Evolutionary conservation across 1,140 invertebrate species (phyloP), one percentile per base, ranked within the genome.

Genomic region (Leptopilina clavipes): DNA sequence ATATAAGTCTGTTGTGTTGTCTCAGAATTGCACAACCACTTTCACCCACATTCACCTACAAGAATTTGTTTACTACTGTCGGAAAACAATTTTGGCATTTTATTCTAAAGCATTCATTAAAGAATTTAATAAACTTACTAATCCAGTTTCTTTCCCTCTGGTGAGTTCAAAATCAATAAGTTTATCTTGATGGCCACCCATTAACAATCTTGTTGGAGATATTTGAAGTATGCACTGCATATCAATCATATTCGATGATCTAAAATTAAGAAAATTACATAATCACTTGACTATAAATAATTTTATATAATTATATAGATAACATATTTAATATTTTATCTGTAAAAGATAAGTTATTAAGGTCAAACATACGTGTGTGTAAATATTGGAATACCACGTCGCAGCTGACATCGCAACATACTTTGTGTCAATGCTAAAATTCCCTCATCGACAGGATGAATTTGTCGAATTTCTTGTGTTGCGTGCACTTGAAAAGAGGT

Each of bases 221-320:
- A 94, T 88, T 89, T 94, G 93, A 73, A 96, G 90, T 92, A 98
- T 94, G 88, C 97, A 98, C 85, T 98, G 97, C 96, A 98, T 97
- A 83, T 98, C 96, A 75, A 92, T 92, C 94, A 98, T 94, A 83
- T 95, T 94, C 44, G 92, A 86, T 19, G 96, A 96, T 80, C 95
- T 96, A 88, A 31, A 92, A 90, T 43, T 81, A 78, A 54, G 74
- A 87, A 77, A 31, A 19, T 72, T 22, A 52, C 54, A 22, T 22
- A 73, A 48, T 48, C 25, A 5, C 5, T 31, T 31, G 1, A 31
- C n/a, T n/a, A n/a, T n/a, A n/a, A n/a, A n/a, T n/a, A n/a, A n/a
- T n/a, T n/a, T 48, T 14, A 48, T n/a, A 48, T 48, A 17, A n/a
- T 10, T 3, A 45, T n/a, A n/a, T n/a, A n/a, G n/a, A n/a, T n/a